Conservation (phyloP, 2,888 invertebrate species). For the Keiferia lycopersicella region DNA sequence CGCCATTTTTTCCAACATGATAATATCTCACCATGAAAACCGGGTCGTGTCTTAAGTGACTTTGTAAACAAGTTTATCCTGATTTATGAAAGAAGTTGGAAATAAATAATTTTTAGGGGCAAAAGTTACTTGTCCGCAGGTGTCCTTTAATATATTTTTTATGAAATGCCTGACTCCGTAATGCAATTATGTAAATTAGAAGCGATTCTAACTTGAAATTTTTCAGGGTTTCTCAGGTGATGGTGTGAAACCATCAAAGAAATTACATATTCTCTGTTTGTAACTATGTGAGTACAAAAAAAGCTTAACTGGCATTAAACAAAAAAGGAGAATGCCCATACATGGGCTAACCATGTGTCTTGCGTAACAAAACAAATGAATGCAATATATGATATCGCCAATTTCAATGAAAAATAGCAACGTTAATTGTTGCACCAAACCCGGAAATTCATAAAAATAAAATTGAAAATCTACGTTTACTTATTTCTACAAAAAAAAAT, state of each 20-base stretch:
- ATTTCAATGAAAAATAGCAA: too few species aligned
- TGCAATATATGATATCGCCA: too few species aligned
- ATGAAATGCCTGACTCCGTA: constrained; percentile 54
- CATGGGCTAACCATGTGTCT: too few species aligned
- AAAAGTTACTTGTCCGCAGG: constrained; percentile 71
- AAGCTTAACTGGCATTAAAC: too few species aligned
- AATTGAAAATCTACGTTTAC: too few species aligned
- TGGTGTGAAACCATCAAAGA: background rate
- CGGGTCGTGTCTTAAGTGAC: constrained; percentile 66
- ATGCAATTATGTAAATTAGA: constrained; percentile 76
- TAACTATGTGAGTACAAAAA: too few species aligned
- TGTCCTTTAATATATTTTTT: constrained; percentile 74
- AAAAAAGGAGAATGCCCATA: too few species aligned
- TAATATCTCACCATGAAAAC: constrained; percentile 49
- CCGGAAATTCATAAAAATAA: too few species aligned
- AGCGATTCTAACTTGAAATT: constrained; percentile 47
- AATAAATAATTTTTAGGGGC: constrained; percentile 76
- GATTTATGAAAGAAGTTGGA: constrained; percentile 78
- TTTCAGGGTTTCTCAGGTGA: background rate
- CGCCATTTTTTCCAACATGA: constrained; percentile 32
- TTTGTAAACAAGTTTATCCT: constrained; percentile 77
- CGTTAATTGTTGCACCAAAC: too few species aligned
- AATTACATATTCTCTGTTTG: too few species aligned
- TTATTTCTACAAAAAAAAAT: too few species aligned
- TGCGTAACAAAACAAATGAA: too few species aligned